These are phyloP conservation scores for Habrosyne pyritoides DNA, from an alignment of 2,888 invertebrate genomes.

Conservation along the genomic window DNA sequence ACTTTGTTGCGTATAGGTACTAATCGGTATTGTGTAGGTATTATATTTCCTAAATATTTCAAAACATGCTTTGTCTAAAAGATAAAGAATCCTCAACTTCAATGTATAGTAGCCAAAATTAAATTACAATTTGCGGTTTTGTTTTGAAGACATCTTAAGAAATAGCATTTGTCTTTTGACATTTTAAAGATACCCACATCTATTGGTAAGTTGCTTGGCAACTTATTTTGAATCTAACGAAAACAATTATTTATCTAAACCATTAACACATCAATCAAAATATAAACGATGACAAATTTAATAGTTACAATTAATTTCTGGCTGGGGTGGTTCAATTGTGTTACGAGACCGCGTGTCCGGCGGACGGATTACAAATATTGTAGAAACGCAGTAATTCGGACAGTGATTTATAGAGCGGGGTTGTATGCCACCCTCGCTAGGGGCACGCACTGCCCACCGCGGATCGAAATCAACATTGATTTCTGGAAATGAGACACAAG, in stretches of 20 bases:
- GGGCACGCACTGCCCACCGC: conserved; percentile 55
- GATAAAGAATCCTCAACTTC: neutral
- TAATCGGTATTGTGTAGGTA: neutral
- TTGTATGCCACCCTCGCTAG: conserved; percentile 72
- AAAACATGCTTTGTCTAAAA: conserved; percentile 3
- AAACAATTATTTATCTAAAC: neutral
- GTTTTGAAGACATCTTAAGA: neutral
- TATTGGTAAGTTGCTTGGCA: too few relatives aligned
- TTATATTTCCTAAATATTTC: too few relatives aligned
- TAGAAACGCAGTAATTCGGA: conserved; percentile 80
- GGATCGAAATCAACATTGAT: conserved; percentile 78
- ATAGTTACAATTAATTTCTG: conserved; percentile 66
- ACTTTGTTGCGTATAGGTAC: neutral
- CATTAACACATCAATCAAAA: conserved; percentile 26
- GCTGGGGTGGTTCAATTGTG: conserved; percentile 64
- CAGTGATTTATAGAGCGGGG: conserved; percentile 83
- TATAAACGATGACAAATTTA: conserved; percentile 53
- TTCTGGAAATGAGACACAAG: conserved; percentile 71
- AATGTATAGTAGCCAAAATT: neutral
- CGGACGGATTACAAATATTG: conserved; percentile 71
- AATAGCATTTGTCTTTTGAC: too few relatives aligned
- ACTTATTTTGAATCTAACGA: neutral
- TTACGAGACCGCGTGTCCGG: conserved; percentile 60
- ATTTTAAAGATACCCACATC: too few relatives aligned
- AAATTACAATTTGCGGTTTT: neutral